Conservation (phyloP, 2,797 vertebrate species). For the Darevskia mixta region DNA sequence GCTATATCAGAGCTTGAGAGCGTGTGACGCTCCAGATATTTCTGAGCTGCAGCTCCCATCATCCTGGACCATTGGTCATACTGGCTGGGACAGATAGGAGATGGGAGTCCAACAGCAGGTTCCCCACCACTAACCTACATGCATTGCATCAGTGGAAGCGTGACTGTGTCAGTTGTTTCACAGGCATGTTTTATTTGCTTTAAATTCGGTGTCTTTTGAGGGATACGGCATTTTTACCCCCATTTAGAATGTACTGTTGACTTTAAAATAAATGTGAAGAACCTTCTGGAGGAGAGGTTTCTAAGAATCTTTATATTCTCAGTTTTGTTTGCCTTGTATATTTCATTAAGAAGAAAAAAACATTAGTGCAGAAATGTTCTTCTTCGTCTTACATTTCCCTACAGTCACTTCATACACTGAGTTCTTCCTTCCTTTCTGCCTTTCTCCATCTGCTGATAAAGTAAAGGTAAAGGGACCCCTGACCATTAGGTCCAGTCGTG, state of each 20-base stretch:
- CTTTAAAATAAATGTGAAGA: neutral
- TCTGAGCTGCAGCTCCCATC: too few species aligned
- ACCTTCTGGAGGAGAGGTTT: neutral
- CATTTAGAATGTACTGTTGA: neutral
- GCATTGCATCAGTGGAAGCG: neutral
- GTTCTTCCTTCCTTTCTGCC: neutral
- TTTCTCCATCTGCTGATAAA: neutral
- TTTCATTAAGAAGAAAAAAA: neutral
- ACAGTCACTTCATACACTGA: slow-evolving; percentile 30
- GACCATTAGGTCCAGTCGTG: too few species aligned
- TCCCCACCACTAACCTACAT: neutral
- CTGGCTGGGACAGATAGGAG: too few species aligned
- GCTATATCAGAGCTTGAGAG: neutral
- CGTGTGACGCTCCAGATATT: neutral
- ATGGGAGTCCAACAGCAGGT: too few species aligned
- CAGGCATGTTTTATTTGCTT: neutral
- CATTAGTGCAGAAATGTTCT: neutral
- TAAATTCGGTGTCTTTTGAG: neutral
- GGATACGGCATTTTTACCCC: neutral
- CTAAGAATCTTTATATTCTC: neutral
- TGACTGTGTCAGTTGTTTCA: neutral
- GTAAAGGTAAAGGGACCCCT: too few species aligned
- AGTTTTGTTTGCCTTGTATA: neutral
- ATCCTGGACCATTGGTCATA: too few species aligned
- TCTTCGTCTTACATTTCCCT: neutral